Conservation (phyloP, 1,140 invertebrate genomes). For the Adoxophyes honmai region DNA sequence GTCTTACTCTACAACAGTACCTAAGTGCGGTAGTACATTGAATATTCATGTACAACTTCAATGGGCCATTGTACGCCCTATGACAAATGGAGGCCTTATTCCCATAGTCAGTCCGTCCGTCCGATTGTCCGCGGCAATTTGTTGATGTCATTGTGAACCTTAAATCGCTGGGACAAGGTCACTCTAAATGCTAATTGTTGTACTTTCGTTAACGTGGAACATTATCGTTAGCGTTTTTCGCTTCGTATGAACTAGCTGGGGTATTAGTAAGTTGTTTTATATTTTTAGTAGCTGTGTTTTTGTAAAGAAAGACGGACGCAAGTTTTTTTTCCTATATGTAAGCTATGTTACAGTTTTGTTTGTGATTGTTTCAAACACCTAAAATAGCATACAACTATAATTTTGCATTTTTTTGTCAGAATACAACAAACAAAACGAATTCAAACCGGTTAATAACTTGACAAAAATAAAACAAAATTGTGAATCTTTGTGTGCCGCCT, state of each 20-base stretch:
- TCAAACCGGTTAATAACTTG: no score
- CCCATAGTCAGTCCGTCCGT: conserved; percentile 23
- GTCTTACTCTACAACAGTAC: not conserved
- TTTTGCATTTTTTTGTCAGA: no score
- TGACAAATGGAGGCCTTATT: conserved; percentile 43
- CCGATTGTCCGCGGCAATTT: conserved; percentile 16
- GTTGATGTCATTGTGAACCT: conserved; percentile 5
- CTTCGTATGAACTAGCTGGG: not conserved
- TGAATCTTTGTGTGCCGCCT: no score
- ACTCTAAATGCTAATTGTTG: conserved; percentile 2
- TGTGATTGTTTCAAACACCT: no score
- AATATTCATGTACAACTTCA: conserved; percentile 30
- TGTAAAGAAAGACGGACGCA: no score
- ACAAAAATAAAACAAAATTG: no score
- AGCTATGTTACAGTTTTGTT: no score
- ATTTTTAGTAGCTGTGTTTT: no score
- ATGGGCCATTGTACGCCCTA: conserved; percentile 37
- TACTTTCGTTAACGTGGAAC: conserved; percentile 5
- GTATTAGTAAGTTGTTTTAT: no score
- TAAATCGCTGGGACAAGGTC: not conserved
- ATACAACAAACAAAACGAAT: no score
- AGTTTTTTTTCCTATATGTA: no score
- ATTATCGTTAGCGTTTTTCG: conserved; percentile 4
- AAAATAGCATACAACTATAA: no score
- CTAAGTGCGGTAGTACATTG: conserved; percentile 15